Evolutionary conservation across 2,113 vertebrate species (phyloP), one percentile per base, ranked within the genome.

Genomic region (Rhea pennata): DNA sequence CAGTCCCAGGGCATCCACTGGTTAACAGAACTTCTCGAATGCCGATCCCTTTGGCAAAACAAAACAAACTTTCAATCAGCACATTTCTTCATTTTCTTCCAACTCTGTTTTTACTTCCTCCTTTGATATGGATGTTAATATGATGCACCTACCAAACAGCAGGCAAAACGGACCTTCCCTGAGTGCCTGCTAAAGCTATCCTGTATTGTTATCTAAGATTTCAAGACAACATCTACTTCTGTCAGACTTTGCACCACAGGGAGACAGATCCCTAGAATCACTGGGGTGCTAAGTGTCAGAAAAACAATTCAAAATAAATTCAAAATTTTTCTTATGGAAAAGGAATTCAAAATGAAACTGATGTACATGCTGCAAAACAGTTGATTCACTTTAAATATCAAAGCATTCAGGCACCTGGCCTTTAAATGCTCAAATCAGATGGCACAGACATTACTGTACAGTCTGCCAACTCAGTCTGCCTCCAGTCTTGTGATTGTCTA

Each of bases 1-100:
- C 97, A 67, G 88, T 66, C 21, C 91, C 96, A 91, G 96, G 97
- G 53, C 97, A 98, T 82, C 96, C 97, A n/a, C 71, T 95, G 50
- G 91, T 97, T 96, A 97, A 93, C 50, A 97, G 66, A 94, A 98
- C 92, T 97, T 98, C 97, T 96, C 92, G 80, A 87, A 97, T 82
- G 78, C 96, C 96, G 62, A 95, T 70, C 58, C 96, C 94, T 97
- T 96, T 50, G 53, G n/a, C 26, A 23, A 67, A 40, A 94, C 36
- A 92, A 81, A 46, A 44, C 31, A 40, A 96, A 82, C 3, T 82
- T 80, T 50, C 16, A 46, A 11, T 61, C 51, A 23, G 8, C 13
- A n/a, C 13, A n/a, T 54, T 58, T 71, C 74, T 96, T 89, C 10
- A 54, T 92, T 92, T 91, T 56, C 51, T 84, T 91, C 46, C n/a